Base-by-base conservation (phyloP, 2,888 invertebrate genomes). In the Hypselothyrea guttata region DNA sequence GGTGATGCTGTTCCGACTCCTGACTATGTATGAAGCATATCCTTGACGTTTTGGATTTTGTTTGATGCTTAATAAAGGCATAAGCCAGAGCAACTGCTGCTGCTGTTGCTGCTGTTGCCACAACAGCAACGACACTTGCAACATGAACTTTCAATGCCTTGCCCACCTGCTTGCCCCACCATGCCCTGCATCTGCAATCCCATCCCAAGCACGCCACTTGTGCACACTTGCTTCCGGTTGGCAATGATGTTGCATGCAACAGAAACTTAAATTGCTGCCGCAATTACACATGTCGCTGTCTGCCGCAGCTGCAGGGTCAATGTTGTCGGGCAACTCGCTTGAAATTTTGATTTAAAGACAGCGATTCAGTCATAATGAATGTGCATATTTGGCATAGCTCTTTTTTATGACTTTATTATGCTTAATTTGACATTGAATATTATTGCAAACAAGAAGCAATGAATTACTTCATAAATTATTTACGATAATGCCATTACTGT, bases 1-100 rank as follows among this genome's bases (percentile, higher is more conserved):
- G 60, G 22, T 56, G 55, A 22, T 51, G 46, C 47, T 61, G 67
- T 30, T 66, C 65, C 63, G 41, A 46, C 66, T 64, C 63, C 62
- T 75, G 81, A 76, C 84, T 77, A 60, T 84, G 74, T 64, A 77
- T 84, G 82, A 76, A 57, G 71, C 61, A 63, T 67, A 78, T 84
- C 78, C 78, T 78, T 78, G 78, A 78, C 77, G 78, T 63, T 74
- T 84, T 62, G 65, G 78, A 84, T 78, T 82, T 84, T 84, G 84
- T 82, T 78, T 77, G 82, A 71, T 82, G 82, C 78, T 78, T 78
- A 78, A 78, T 78, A 78, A 78, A 78, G 82, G 84, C 78, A 82
- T 82, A 74, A 78, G 51, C 63, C 68, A 41, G 57, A 44, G 61
- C 57, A 28, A 45, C 34, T 34, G 45, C 57, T n/a, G n/a, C n/a